Base-by-base conservation (phyloP, 2,888 invertebrate genomes). In the Caenorhabditis wallacei region DNA sequence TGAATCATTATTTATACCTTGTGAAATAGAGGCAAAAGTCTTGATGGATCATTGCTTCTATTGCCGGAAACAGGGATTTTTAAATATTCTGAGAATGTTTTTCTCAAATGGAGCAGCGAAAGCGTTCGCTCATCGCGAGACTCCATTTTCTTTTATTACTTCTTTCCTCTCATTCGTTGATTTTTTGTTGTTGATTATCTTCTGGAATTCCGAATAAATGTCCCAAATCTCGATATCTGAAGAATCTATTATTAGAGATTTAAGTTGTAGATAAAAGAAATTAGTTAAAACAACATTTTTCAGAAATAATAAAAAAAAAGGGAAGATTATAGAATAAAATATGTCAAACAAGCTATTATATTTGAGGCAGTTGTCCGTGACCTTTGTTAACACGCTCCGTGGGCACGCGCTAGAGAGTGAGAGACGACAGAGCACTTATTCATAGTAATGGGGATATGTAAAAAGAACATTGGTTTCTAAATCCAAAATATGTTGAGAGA, bases 21-120 rank as follows among this genome's bases (percentile, higher is more conserved):
- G 10, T 87, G 97, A 94, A 98, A 98, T 48, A 98, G 94, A 72
- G 98, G 98, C 92, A 99, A 94, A 96, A 99, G 97, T 93, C 96
- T 97, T 93, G 97, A 96, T 92, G 96, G 96, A 93, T 98, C 97
- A 91, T 95, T 95, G 92, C 96, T 96, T 72, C 84, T 68, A 53
- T 81, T 61, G 18, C 87, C 87, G 22, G 80, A 74, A 89, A 96
- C 95, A 46, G 95, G 84, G n/a, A 86, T 80, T 68, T 97, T 96
- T 43, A 95, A 95, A 92, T 96, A 97, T 93, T 98, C 98, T 68
- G 96, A 95, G 93, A 98, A 98, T 48, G 98, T 94, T 93, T 98
- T 98, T 92, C 97, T 96, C 64, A 99, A 94, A 92, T 98, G 98
- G 95, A 96, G 96, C 76, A 98, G 94, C 46, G 97, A 97, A 79